Evolutionary conservation across 2,888 invertebrate species (phyloP), one percentile per base, ranked within the genome.

Genomic region (Heliconius ethilla): DNA sequence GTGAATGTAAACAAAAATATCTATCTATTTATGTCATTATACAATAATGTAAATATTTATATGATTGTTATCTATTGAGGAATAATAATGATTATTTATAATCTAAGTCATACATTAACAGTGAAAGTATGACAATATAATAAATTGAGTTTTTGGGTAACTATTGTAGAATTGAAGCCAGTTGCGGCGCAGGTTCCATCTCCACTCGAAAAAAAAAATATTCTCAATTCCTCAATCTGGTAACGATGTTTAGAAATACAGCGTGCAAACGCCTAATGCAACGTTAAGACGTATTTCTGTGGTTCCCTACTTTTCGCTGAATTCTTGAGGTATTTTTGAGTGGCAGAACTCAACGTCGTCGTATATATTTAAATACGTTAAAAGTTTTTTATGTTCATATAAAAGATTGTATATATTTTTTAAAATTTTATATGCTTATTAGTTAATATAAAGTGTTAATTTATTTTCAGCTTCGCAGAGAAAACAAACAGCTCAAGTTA

Each of bases 401-500:
- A 33, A 33, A 33, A 33, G 33, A 7, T 33, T 33, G 0, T 33
- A 33, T 33, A 33, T 9, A 7, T 33, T 7, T 13, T 45, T 45
- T 22, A 5, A 5, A 18, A 18, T 51, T 51, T 51, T 51, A 1
- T 51, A 51, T 51, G 18, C 7, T 51, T 51, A 51, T 18, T 51
- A 51, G 18, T 51, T 0, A 51, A 51, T 15, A 45, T 45, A 51
- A 51, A 59, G n/a, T 33, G 7, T 75, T 73, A 37, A 29, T 0
- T 69, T 25, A 45, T 65, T 82, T 81, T 10, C 84, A 94, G 94
- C 86, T 94, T 0, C 91, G 93, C 0, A 86, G 87, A 81, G 93
- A 94, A 77, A 94, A 94, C 83, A 91, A 91, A 73, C 90, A 89
- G 76, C 83, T 94, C 0, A 93, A 92, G 78, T 82, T 85, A 0